Evolutionary conservation across 2,888 invertebrate species (phyloP).

Genomic region (Stictocephala bisonia): DNA sequence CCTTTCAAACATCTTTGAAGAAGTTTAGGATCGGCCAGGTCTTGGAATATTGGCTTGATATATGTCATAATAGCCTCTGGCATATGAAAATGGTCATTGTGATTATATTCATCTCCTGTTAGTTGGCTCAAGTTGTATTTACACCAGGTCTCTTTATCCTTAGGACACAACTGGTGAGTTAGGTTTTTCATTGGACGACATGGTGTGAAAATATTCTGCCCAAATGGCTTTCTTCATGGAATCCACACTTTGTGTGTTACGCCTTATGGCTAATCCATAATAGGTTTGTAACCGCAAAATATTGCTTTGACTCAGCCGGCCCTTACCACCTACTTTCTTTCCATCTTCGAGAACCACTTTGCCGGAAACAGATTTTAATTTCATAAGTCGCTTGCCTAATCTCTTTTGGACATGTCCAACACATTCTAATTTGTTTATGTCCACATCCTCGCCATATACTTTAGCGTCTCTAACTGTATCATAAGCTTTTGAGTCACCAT

Average conservation of each 20-base stretch:
- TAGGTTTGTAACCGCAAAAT: slow-evolving; percentile 17
- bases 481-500: slow-evolving; percentile 45
- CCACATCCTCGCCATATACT: slow-evolving; percentile 15
- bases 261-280: slow-evolving; percentile 30
- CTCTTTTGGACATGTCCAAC: slow-evolving; percentile 30
- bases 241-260: slow-evolving; percentile 31
- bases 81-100: slow-evolving; percentile 25
- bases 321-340: slow-evolving; percentile 6
- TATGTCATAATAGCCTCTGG: slow-evolving; percentile 27
- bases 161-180: slow-evolving; percentile 55
- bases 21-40: slow-evolving; percentile 15
- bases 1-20: slow-evolving; percentile 38
- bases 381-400: slow-evolving; percentile 17
- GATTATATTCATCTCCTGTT: slow-evolving; percentile 7
- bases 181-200: slow-evolving; percentile 46
- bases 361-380: neutral
- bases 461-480: slow-evolving; percentile 7
- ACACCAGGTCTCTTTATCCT: slow-evolving; percentile 56
- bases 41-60: slow-evolving; percentile 37
- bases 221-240: too few relatives aligned
- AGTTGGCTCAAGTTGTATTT: slow-evolving; percentile 47
- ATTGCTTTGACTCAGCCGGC: neutral
- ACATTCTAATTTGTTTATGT: slow-evolving; percentile 35
- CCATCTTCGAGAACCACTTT: slow-evolving; percentile 4
- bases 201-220: too few relatives aligned